Conservation (phyloP, 2,888 invertebrate species). For the Euzophera pinguis region DNA sequence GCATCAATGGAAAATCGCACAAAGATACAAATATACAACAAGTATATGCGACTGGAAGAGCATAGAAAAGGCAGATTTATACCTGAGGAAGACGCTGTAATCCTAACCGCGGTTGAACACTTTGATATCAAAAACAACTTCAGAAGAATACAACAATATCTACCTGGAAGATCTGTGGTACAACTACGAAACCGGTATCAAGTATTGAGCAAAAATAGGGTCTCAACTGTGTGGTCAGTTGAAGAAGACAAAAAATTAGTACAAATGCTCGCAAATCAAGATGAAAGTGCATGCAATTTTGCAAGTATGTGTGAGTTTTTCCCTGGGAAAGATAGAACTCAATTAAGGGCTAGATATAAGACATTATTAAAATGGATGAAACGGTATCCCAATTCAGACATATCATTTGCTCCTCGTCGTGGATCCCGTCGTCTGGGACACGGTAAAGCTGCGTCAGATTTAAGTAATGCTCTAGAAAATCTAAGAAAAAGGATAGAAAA, state of each 20-base stretch:
- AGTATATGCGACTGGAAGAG: constrained; percentile 60
- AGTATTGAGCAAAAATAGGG: constrained; percentile 60
- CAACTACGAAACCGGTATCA: constrained; percentile 82
- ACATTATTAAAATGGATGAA: constrained; percentile 75
- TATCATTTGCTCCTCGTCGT: constrained; percentile 60
- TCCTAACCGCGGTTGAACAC: constrained; percentile 80
- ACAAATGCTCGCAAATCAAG: constrained; percentile 73
- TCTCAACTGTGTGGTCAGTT: constrained; percentile 78
- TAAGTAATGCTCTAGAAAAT: constrained; percentile 54
- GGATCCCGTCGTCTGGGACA: constrained; percentile 46
- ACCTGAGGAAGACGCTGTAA: constrained; percentile 82
- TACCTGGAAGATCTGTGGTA: constrained; percentile 81
- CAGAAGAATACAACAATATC: constrained; percentile 75
- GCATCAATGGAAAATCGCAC: constrained; percentile 81
- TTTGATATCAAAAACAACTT: constrained; percentile 79
- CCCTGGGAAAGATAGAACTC: constrained; percentile 75
- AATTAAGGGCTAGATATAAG: constrained; percentile 80
- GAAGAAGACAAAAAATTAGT: constrained; percentile 82
- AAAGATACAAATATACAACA: constrained; percentile 83
- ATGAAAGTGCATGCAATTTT: constrained; percentile 41
- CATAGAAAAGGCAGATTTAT: constrained; percentile 82
- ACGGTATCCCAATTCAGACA: constrained; percentile 58
- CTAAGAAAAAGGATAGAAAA: constrained; percentile 51
- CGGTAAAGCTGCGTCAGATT: constrained; percentile 40
- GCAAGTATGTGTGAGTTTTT: constrained; percentile 72